Percentiles rank a stretch among this genome's conserved stretches.
Evolutionary conservation across 2,888 invertebrate species (phyloP).

Genomic region (Malthinus flaveolus): DNA sequence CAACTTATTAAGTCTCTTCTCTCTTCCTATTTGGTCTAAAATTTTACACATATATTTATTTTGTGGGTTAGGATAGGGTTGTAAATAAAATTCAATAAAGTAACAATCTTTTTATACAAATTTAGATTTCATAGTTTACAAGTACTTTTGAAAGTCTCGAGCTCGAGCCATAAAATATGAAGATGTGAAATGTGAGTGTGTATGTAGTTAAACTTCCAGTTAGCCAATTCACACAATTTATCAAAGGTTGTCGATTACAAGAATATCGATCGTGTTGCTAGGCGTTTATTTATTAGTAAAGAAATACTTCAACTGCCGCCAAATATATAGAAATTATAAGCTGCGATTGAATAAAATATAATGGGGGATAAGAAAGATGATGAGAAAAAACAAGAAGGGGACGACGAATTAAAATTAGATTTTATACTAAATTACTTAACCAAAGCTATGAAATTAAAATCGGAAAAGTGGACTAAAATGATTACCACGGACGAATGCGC

Average conservation of each 20-base stretch:
- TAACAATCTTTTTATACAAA: too few relatives aligned
- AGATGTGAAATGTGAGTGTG: too few relatives aligned
- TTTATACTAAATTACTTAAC: slow-evolving; percentile 77
- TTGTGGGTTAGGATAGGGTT: too few relatives aligned
- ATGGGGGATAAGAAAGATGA: slow-evolving; percentile 41
- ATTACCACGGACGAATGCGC: slow-evolving; percentile 70
- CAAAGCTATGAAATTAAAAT: slow-evolving; percentile 76
- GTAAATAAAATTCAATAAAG: too few relatives aligned
- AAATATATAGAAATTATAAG: slow-evolving; percentile 9
- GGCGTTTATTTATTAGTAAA: slow-evolving; percentile 40
- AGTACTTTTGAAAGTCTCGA: too few relatives aligned
- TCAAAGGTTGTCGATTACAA: slow-evolving; percentile 22
- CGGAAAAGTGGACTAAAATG: slow-evolving; percentile 88
- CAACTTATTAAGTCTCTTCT: too few relatives aligned
- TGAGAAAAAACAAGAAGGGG: slow-evolving; percentile 52
- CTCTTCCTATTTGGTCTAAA: too few relatives aligned
- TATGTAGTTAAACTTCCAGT: too few relatives aligned
- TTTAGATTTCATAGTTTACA: too few relatives aligned
- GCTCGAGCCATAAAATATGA: too few relatives aligned
- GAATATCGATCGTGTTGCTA: slow-evolving; percentile 40
- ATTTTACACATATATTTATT: too few relatives aligned
- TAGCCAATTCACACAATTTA: slow-evolving; percentile 1
- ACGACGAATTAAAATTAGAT: slow-evolving; percentile 73
- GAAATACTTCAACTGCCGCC: slow-evolving; percentile 31
- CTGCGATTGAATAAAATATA: slow-evolving; percentile 2